These are phyloP conservation scores for Lophotriccus pileatus DNA, from an alignment of 2,797 vertebrate genomes.

Conservation along the genomic window DNA sequence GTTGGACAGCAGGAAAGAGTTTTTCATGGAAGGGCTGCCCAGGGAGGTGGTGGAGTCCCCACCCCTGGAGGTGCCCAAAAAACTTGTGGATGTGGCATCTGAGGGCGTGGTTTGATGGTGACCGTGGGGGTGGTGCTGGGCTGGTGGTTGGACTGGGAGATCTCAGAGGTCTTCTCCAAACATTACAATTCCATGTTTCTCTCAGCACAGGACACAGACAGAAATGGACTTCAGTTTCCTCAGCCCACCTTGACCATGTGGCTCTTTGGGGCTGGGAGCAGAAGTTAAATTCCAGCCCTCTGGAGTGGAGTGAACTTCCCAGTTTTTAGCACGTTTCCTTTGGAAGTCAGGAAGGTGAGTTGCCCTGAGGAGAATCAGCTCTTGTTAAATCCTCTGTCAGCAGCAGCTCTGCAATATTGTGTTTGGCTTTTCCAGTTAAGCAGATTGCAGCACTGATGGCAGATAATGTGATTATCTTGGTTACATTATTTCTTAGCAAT, in stretches of 20 bases:
- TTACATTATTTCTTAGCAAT: conserved; percentile 25
- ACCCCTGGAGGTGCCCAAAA: not conserved
- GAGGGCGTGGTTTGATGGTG: not conserved
- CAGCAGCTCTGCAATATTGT: not conserved
- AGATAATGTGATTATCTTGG: conserved; percentile 9
- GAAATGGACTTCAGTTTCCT: not conserved
- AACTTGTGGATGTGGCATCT: fast-evolving
- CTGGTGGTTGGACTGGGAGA: not conserved
- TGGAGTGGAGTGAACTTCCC: not conserved
- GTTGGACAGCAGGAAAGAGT: not conserved
- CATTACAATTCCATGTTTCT: not conserved
- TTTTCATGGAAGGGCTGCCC: not conserved
- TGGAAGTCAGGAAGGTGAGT: not conserved
- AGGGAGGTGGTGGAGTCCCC: not conserved
- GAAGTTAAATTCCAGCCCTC: not conserved
- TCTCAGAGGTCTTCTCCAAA: not conserved
- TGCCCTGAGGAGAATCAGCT: not conserved
- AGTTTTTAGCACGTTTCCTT: not conserved
- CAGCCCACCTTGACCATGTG: not conserved
- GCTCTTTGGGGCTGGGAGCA: not conserved
- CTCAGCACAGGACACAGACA: not conserved
- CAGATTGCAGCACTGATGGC: not conserved
- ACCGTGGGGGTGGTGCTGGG: not conserved
- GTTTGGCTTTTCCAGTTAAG: conserved; percentile 29
- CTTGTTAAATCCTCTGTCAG: conserved; percentile 11